phyloP scores from a whole-genome alignment of 2,113 vertebrate genomes.

The Bubo blakistoni region DNA sequence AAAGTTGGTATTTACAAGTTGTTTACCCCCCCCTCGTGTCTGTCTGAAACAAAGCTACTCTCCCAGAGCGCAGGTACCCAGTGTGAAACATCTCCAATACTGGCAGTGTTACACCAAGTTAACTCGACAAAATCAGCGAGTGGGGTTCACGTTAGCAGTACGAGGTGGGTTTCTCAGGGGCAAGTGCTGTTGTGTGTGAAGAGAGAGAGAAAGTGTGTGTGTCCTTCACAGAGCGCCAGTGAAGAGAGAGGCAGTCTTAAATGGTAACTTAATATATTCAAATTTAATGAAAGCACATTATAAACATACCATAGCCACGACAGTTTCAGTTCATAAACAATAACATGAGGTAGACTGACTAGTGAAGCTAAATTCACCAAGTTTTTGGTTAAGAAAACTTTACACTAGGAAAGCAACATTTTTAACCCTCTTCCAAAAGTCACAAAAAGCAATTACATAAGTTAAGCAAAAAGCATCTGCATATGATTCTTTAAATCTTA shows the following conservation, averaged over 20 bases:
- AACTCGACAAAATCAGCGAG: fast-evolving
- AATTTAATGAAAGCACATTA: conserved; percentile 78
- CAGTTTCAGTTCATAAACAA: conserved; percentile 74
- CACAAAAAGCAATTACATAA: conserved; percentile 90
- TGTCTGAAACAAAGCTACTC: not conserved
- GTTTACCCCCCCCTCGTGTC: too few species aligned
- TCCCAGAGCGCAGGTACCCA: fast-evolving
- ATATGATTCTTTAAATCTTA: conserved; percentile 67
- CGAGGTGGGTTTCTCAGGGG: fast-evolving
- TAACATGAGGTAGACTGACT: conserved; percentile 94
- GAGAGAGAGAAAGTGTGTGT: fast-evolving
- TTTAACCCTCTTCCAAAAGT: conserved; percentile 78
- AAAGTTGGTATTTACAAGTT: not conserved
- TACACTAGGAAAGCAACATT: conserved; percentile 74
- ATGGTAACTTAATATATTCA: conserved; percentile 74
- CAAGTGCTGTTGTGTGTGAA: fast-evolving
- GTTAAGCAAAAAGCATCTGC: conserved; percentile 72
- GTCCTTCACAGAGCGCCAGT: fast-evolving
- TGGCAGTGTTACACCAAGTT: fast-evolving
- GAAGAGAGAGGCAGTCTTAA: not conserved
- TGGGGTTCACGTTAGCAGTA: fast-evolving
- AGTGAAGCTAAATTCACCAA: conserved; percentile 82
- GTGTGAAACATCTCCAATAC: fast-evolving
- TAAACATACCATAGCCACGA: conserved; percentile 74
- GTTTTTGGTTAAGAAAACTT: conserved; percentile 78